Base-by-base conservation (phyloP, 2,113 vertebrate species). In the Paramormyrops kingsleyae region DNA sequence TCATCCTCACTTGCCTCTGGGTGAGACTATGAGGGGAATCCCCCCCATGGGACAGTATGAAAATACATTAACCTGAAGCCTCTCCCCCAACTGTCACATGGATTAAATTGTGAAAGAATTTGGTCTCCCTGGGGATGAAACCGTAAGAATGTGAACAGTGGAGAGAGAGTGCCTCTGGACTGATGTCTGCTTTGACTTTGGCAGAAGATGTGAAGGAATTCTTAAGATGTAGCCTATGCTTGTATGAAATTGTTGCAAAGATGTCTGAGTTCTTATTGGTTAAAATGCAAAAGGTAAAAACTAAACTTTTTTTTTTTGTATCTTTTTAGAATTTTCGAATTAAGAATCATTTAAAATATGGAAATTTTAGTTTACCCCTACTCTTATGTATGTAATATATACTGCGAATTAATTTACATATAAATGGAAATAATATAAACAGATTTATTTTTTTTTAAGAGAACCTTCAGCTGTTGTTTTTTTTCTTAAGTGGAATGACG, bases 61-160 rank as follows among this genome's bases (percentile, higher is more conserved):
- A 88, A 88, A 88, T 74, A 62, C 8, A 31, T 90, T 83, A 62
- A 90, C 74, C 50, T 56, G 47, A 90, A 90, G 66, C 66, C 47
- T 46, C 44, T 56, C 74, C 77, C 49, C 42, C 52, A 31, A 42
- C 27, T 83, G 19, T 84, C 87, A 88, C 31, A 84, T 50, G 49
- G 42, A 59, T 66, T 84, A 88, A 88, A 88, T 49, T 88, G 74
- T 17, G 56, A 88, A 88, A 85, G 77, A 62, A 88, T 83, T 53
- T 39, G 52, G 62, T 87, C 35, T 80, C 74, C 74, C 35, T 42
- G 31, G 74, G 74, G 74, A 80, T 80, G 74, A 15, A 80, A 35
- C 74, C 6, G 15, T 80, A 80, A 80, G 56, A 70, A 39, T 49
- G 66, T 62, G 31, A 15, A 21, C 59, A 62, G 59, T 50, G 47